These are phyloP conservation scores for Apeira syringaria DNA, from an alignment of 2,888 invertebrate species.

Conservation along the genomic window DNA sequence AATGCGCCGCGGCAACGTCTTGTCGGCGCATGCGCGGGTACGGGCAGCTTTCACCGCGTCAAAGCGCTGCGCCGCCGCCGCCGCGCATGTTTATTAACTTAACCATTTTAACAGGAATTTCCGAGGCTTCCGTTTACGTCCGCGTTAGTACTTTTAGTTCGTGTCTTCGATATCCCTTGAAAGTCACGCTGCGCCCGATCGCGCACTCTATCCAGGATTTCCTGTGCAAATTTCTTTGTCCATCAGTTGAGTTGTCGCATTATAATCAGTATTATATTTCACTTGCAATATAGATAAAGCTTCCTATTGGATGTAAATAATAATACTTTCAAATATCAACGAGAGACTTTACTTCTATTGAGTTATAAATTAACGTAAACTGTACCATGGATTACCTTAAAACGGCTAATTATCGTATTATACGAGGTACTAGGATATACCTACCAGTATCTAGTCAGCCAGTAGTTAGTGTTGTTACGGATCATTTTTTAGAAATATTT, in stretches of 20 bases:
- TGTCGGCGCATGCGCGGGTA: constrained; percentile 47
- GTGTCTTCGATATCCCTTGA: constrained; percentile 42
- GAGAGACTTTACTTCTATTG: no score
- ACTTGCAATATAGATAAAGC: background rate
- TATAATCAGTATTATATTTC: background rate
- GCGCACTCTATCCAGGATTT: constrained; percentile 6
- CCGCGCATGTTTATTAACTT: constrained; percentile 74
- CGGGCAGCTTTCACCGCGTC: constrained; percentile 73
- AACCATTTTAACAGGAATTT: constrained; percentile 75
- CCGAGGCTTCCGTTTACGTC: constrained; percentile 60
- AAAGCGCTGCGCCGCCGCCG: constrained; percentile 66
- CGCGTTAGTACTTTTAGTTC: constrained; percentile 56
- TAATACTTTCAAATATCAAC: no score
- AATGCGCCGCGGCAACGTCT: constrained; percentile 35
- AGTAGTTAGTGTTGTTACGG: no score
- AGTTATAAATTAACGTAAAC: no score
- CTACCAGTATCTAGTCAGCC: no score
- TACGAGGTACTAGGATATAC: no score
- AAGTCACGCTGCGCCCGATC: constrained; percentile 30
- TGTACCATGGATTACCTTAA: no score
- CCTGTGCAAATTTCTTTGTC: constrained; percentile 7
- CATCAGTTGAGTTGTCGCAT: background rate
- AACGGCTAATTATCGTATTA: no score
- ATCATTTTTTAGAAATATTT: no score
- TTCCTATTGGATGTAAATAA: no score